Conservation (phyloP, 30 jellyfish, hydroid and myxozoan genomes). For the Mastigias papua region DNA sequence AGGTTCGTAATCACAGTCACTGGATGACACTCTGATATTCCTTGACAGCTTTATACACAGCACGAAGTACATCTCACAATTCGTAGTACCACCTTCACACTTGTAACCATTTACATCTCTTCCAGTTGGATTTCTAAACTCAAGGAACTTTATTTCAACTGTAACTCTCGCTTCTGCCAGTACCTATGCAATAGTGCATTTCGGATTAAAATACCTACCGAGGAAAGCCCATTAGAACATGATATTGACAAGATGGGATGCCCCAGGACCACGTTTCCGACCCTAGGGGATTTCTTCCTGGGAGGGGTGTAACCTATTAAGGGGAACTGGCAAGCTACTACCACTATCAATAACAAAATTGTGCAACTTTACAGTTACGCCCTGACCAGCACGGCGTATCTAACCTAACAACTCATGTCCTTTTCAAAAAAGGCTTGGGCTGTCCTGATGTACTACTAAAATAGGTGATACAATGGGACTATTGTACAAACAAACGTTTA, state of each 20-base stretch:
- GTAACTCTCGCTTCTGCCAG: conserved; percentile 7
- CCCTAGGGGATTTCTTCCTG: background rate
- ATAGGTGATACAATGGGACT: too few species aligned
- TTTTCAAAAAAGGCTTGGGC: too few species aligned
- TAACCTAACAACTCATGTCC: too few species aligned
- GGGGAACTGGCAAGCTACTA: too few species aligned
- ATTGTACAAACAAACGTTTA: too few species aligned
- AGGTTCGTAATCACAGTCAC: background rate
- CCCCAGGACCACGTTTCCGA: background rate
- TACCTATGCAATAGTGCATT: too few species aligned
- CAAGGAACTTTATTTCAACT: conserved; percentile 4
- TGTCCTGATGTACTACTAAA: too few species aligned
- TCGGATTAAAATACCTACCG: background rate
- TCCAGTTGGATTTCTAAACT: conserved; percentile 20
- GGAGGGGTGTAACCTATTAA: background rate
- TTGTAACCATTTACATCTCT: background rate
- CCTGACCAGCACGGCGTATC: too few species aligned
- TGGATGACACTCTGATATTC: background rate
- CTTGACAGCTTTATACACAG: conserved; percentile 28
- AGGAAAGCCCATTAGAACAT: background rate
- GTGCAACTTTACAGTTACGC: too few species aligned
- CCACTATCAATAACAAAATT: too few species aligned
- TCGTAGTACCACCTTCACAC: background rate
- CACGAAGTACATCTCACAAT: conserved; percentile 49
- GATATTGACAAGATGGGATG: background rate